Percentiles rank a stretch among this genome's conserved stretches.
These are phyloP conservation scores for Harmothoe impar DNA, from an alignment of 2,888 invertebrate genomes.

Conservation along the genomic window DNA sequence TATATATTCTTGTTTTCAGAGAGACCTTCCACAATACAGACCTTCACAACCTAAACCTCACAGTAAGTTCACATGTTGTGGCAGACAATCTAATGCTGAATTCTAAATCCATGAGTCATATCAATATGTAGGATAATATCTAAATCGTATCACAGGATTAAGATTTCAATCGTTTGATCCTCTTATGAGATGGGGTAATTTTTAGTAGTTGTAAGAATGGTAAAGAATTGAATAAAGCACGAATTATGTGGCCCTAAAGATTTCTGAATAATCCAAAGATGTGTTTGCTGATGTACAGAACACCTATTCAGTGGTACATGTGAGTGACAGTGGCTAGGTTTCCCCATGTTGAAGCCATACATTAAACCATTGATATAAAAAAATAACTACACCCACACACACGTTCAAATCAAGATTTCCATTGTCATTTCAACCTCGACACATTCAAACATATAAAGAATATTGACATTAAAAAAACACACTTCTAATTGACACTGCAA, in stretches of 20 bases:
- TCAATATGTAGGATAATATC: too few relatives aligned
- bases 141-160: too few relatives aligned
- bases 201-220: background rate
- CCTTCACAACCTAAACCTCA: constrained; percentile 77
- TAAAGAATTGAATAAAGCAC: background rate
- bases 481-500: too few relatives aligned
- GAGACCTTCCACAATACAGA: constrained; percentile 79
- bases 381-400: too few relatives aligned
- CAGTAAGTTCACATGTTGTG: constrained; percentile 68
- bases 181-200: background rate
- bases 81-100: too few relatives aligned
- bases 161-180: background rate
- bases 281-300: background rate
- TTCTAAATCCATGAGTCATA: too few relatives aligned
- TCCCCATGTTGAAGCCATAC: too few relatives aligned
- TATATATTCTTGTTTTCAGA: constrained; percentile 68
- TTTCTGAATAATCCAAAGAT: background rate
- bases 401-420: background rate
- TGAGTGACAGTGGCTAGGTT: background rate
- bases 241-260: background rate
- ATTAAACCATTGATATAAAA: too few relatives aligned
- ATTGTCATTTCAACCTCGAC: background rate
- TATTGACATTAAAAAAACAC: too few relatives aligned
- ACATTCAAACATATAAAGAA: too few relatives aligned
- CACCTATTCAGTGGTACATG: background rate